Conservation (phyloP, 2,797 vertebrate species). For the Rhynchonycteris naso region DNA sequence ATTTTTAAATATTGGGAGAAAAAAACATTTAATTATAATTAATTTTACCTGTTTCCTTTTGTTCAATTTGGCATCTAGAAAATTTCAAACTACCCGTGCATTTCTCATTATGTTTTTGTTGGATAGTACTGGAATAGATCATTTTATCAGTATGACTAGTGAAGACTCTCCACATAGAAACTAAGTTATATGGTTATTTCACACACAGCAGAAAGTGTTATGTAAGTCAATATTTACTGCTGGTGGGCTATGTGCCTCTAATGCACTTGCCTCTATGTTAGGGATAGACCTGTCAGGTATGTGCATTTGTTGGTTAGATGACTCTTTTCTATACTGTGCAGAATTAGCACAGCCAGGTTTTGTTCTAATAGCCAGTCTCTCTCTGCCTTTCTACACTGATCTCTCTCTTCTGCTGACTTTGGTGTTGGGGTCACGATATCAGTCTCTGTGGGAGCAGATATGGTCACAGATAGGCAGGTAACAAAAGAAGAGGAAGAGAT, state of each 20-base stretch:
- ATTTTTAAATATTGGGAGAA: neutral
- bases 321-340: neutral
- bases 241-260: neutral
- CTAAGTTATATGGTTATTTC: neutral
- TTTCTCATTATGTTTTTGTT: neutral
- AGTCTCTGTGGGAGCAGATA: neutral
- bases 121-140: neutral
- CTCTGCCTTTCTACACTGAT: neutral
- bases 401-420: neutral
- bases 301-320: neutral
- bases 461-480: neutral
- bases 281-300: neutral
- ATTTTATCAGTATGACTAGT: neutral
- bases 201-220: neutral
- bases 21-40: neutral
- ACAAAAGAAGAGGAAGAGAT: neutral
- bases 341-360: neutral
- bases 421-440: neutral
- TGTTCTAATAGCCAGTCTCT: neutral
- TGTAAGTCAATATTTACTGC: neutral
- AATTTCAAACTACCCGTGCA: neutral
- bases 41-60: neutral
- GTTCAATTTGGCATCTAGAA: neutral
- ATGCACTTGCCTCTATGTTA: neutral
- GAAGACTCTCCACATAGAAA: neutral